phyloP scores from a whole-genome alignment of 2,113 vertebrate species.

The Pelecanoides urinatrix region DNA sequence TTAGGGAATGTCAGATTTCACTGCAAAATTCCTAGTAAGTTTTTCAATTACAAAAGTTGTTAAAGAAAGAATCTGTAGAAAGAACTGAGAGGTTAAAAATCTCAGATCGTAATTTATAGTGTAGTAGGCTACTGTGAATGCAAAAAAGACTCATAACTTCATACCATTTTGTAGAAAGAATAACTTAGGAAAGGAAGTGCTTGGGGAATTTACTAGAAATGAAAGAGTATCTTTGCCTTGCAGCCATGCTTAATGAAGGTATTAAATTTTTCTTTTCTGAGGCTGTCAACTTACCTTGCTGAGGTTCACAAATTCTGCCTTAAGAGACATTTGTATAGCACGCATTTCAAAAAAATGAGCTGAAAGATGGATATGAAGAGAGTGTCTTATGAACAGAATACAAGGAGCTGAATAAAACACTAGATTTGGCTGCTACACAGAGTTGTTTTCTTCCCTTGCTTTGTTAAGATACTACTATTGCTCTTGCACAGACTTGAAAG shows the following conservation, averaged over 20 bases:
- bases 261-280: constrained; percentile 2
- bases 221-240: constrained; percentile 16
- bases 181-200: neutral
- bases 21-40: neutral
- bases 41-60: neutral
- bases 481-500: neutral
- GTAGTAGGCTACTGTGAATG: neutral
- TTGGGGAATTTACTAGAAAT: neutral
- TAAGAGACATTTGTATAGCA: neutral
- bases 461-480: neutral
- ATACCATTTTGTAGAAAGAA: neutral
- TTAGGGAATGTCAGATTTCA: neutral
- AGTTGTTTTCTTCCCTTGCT: neutral
- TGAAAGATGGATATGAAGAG: neutral
- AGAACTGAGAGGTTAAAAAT: neutral
- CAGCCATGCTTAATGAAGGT: constrained; percentile 28
- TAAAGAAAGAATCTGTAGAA: neutral
- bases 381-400: neutral
- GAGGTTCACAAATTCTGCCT: constrained; percentile 8
- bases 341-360: neutral
- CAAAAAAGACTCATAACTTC: neutral
- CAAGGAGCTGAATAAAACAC: neutral
- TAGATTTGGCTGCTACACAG: neutral
- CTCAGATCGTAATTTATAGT: neutral
- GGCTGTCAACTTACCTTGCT: neutral